Evolutionary conservation across 2,888 invertebrate genomes (phyloP).

Genomic region (Plagodis dolabraria): DNA sequence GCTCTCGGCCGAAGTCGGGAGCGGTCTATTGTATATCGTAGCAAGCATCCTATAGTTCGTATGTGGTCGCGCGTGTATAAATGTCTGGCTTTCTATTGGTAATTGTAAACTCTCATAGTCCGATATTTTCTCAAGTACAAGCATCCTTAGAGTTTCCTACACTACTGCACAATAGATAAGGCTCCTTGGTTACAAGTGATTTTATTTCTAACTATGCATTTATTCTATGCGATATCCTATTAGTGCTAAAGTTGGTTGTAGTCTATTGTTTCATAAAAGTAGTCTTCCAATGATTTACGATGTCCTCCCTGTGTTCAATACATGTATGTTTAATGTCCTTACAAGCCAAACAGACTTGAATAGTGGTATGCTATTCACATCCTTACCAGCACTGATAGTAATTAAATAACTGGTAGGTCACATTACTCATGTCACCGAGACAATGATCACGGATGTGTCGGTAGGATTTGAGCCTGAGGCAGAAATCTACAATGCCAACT

Average conservation of each 20-base stretch:
- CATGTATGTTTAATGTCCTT: slow-evolving; percentile 29
- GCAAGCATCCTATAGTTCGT: slow-evolving; percentile 75
- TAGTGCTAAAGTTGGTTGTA: slow-evolving; percentile 44
- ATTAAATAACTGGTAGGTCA: too few relatives aligned
- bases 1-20: slow-evolving; percentile 48
- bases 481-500: too few relatives aligned
- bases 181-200: slow-evolving; percentile 39
- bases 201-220: slow-evolving; percentile 49
- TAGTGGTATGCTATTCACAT: too few relatives aligned
- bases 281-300: slow-evolving; percentile 72
- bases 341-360: slow-evolving; percentile 29
- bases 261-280: slow-evolving; percentile 53
- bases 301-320: slow-evolving; percentile 39
- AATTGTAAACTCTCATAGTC: slow-evolving; percentile 66
- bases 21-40: slow-evolving; percentile 51
- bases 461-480: too few relatives aligned
- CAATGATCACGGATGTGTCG: too few relatives aligned
- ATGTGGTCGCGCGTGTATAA: slow-evolving; percentile 72
- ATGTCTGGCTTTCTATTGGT: slow-evolving; percentile 75
- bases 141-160: slow-evolving; percentile 63
- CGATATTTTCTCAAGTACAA: slow-evolving; percentile 70
- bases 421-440: too few relatives aligned
- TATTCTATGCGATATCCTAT: slow-evolving; percentile 46
- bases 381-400: too few relatives aligned
- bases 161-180: slow-evolving; percentile 62